Percentiles rank a stretch among this genome's conserved stretches.
phyloP scores from a whole-genome alignment of 2,888 invertebrate genomes.

The Xylophagus ater region DNA sequence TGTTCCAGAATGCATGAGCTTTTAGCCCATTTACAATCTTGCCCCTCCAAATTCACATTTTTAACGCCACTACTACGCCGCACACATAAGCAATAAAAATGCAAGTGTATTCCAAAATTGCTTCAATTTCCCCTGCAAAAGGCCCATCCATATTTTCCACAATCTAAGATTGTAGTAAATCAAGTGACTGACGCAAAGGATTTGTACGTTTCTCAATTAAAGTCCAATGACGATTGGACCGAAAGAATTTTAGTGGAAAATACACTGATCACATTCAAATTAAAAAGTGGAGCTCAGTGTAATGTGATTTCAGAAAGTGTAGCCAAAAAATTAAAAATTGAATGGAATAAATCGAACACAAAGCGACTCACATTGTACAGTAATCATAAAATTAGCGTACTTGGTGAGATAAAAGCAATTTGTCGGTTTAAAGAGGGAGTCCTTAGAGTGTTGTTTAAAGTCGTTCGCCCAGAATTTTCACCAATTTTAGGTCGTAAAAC shows the following conservation, averaged over 20 bases:
- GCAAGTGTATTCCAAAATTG: too few species aligned
- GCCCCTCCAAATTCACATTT: too few species aligned
- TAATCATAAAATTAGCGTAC: conserved; percentile 3
- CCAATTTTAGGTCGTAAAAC: conserved; percentile 1
- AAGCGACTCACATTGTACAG: conserved; percentile 7
- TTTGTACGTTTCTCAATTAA: too few species aligned
- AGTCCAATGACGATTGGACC: conserved; percentile 3
- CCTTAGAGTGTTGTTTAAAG: conserved; percentile 8
- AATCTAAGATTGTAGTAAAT: too few species aligned
- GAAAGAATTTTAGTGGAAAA: conserved; percentile 4
- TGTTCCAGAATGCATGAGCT: too few species aligned
- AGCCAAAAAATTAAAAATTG: background rate
- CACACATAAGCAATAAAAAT: too few species aligned
- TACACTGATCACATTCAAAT: conserved; percentile 1
- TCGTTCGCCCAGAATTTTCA: background rate
- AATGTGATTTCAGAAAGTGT: too few species aligned
- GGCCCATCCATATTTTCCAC: too few species aligned
- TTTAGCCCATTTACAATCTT: too few species aligned
- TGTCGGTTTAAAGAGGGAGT: background rate
- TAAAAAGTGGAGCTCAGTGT: conserved; percentile 9
- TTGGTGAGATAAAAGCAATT: too few species aligned
- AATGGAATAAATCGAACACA: conserved; percentile 2
- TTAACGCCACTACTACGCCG: too few species aligned
- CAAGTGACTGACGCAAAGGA: background rate
- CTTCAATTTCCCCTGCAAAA: too few species aligned